Base-by-base conservation (phyloP, 1,140 invertebrate species). In the Phenacoccus solenopsis region DNA sequence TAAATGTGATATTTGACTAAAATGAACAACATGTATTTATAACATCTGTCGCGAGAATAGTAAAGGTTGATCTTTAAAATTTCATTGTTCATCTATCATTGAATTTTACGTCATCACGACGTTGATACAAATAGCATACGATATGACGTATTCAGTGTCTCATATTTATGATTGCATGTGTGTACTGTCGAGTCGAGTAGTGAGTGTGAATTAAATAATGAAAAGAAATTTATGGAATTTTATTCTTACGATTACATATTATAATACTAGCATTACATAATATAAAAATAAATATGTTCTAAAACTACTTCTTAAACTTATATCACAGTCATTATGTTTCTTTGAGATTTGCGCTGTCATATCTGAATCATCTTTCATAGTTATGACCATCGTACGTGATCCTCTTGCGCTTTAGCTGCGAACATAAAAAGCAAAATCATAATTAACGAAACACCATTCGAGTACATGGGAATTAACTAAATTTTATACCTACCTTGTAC, bases 401-500 rank as follows among this genome's bases (percentile, higher is more conserved):
- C 38, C 4, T 64, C 59, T 64, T 27, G 59, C 25, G 59, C 25
- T 64, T 64, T 64, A 22, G 59, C 59, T 64, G 22, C 9, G 16
- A 64, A 64, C 4, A 38, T 38, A n/a, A 38, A 64, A 25, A 25
- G 59, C 4, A 64, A 64, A 7, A 20, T 10, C 56, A 38, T 10
- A 38, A 20, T 59, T 59, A 20, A n/a, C 25, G 59, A 64, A 24
- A 64, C 22, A 64, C 16, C 25, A 9, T n/a, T 9, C 59, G 21
- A 10, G 9, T 38, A 10, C 32, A 9, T 9, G n/a, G 32, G 9
- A 9, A 38, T 38, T 64, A 5, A 5, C 25, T 64, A 27, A 24
- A 64, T 16, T 4, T 59, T 5, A 5, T 16, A 20, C 21, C 21
- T 64, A 84, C 82, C 79, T 73, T 84, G 81, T 76, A 83, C 81